Conservation (phyloP, 1,140 invertebrate species). For the Notospermus geniculatus region DNA sequence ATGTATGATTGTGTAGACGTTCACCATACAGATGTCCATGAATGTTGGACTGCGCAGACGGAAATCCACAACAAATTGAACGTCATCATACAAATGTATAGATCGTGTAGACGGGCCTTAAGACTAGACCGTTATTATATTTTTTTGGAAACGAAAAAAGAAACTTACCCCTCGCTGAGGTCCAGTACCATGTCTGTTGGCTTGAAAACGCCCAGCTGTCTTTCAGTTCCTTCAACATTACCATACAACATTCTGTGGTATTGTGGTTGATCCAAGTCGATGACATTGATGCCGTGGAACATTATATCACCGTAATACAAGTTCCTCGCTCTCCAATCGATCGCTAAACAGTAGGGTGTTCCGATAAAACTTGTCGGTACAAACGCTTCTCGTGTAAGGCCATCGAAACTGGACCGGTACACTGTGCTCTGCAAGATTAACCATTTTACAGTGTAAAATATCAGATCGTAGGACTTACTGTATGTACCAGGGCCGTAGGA, state of each 20-base stretch:
- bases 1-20: no score
- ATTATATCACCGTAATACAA: slow-evolving; percentile 89
- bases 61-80: no score
- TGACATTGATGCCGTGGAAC: slow-evolving; percentile 88
- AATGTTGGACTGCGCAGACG: no score
- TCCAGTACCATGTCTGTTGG: slow-evolving; percentile 87
- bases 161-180: slow-evolving; percentile 77
- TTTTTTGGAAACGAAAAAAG: slow-evolving; percentile 15
- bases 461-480: no score
- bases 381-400: slow-evolving; percentile 84
- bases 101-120: no score
- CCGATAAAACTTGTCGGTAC: slow-evolving; percentile 80
- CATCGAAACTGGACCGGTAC: slow-evolving; percentile 77
- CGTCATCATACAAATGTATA: no score
- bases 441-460: slow-evolving; percentile 18
- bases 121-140: no score
- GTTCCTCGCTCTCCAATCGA: slow-evolving; percentile 95
- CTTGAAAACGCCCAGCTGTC: slow-evolving; percentile 70
- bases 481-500: no score
- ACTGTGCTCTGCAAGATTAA: slow-evolving; percentile 76
- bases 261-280: slow-evolving; percentile 61
- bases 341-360: slow-evolving; percentile 84
- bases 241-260: slow-evolving; percentile 82
- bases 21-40: no score
- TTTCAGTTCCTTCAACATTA: slow-evolving; percentile 77